Conservation (phyloP, 1,140 invertebrate species). For the Parapsyche elsis region DNA sequence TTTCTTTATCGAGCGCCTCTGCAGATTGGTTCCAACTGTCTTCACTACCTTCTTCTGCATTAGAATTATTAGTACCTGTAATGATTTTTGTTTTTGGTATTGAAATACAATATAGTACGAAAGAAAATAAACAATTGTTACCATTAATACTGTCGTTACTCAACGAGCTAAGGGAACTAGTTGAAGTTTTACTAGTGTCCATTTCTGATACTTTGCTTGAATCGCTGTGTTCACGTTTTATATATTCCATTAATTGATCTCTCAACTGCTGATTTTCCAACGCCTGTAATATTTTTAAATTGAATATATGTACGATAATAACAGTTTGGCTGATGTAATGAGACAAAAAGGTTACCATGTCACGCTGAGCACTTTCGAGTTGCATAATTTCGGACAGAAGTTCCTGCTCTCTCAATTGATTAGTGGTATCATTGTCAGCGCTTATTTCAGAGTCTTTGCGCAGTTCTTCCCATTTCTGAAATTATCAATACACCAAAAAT, state of each 20-base stretch:
- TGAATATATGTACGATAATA: conserved; percentile 7
- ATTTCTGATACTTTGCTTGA: background rate
- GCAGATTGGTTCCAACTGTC: conserved; percentile 53
- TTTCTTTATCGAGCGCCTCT: conserved; percentile 56
- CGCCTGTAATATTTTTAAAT: conserved; percentile 60
- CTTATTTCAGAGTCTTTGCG: conserved; percentile 60
- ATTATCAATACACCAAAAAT: conserved; percentile 28
- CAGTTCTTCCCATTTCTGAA: conserved; percentile 65
- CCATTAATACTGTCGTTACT: background rate
- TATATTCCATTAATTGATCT: conserved; percentile 68
- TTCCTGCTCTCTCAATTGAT: conserved; percentile 68
- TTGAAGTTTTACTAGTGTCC: conserved; percentile 27
- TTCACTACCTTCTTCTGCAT: background rate
- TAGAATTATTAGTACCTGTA: background rate
- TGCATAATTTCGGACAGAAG: conserved; percentile 69
- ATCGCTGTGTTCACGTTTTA: conserved; percentile 53
- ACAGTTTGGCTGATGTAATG: background rate
- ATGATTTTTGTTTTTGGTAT: background rate
- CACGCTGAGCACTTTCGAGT: conserved; percentile 69
- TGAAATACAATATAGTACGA: background rate
- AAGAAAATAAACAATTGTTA: background rate
- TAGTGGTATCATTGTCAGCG: conserved; percentile 64
- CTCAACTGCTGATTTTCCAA: conserved; percentile 67
- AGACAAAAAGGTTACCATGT: conserved; percentile 63
- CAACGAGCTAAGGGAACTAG: background rate